Base-by-base conservation (phyloP, 2,888 invertebrate genomes). In the Graphium colonna region DNA sequence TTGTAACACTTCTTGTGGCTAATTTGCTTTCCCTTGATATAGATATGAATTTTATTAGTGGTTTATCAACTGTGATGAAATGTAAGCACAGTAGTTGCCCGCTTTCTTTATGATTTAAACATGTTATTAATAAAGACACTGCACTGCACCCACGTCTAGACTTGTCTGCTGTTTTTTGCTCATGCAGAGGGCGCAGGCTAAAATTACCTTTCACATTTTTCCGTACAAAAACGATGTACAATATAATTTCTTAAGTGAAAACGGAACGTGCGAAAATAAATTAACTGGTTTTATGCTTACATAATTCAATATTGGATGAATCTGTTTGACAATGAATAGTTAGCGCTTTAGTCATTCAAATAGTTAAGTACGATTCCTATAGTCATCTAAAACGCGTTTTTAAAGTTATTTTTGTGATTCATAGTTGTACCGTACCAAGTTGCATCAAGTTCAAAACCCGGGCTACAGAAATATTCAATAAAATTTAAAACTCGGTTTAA, bases 21-120 rank as follows among this genome's bases (percentile, higher is more conserved):
- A 87, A 88, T 87, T 21, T 71, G 79, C 85, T 87, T 87, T 86
- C 86, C 71, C 83, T 78, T 12, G 70, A 77, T 72, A 69, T 69
- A 64, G 71, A 75, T 73, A 71, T 70, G 76, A 65, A 69, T 75
- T 77, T 76, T 69, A 71, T 77, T 76, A 73, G 69, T 69, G 68
- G 74, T 77, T 69, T 74, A 77, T 79, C 70, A 71, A 65, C 61
- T 65, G 60, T 69, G 71, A 72, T 75, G 72, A 71, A 71, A 69
- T 66, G 68, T 68, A 63, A 69, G 65, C 69, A 31, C 64, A 68
- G 65, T 61, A 56, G 56, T 63, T 64, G 68, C 67, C 62, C 38
- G 61, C 61, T 68, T 68, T 68, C 65, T 72, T 69, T 58, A 52
- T 56, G 61, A 67, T 60, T 56, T 45, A 50, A 51, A 57, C 48